A percentile compares a stretch with the other conserved stretches of the same genome.
Conservation (phyloP, 2,113 vertebrate genomes). For the Phrynocephalus versicolor region DNA sequence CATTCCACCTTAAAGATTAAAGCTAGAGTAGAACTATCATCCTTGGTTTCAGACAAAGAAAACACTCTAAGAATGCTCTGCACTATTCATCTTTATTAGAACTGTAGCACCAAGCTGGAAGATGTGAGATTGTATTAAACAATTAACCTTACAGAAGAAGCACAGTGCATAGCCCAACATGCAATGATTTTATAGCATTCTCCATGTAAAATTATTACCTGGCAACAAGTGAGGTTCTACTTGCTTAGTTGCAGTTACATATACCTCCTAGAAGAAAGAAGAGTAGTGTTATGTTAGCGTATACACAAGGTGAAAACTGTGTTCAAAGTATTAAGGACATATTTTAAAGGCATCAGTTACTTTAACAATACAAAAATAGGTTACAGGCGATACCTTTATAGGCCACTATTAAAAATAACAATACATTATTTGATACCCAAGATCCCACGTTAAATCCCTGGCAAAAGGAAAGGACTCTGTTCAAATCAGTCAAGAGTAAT, state of each 20-base stretch:
- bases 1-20: neutral
- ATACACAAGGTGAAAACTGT: conserved; percentile 1
- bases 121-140: neutral
- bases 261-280: conserved; percentile 80
- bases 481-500: neutral
- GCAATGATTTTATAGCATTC: neutral
- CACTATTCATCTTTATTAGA: neutral
- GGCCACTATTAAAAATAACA: no score
- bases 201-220: conserved; percentile 79
- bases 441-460: neutral
- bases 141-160: no score
- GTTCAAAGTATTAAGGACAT: neutral
- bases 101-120: neutral
- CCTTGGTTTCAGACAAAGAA: neutral
- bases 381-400: no score
- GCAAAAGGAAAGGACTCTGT: neutral
- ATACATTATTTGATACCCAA: neutral
- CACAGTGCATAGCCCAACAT: neutral
- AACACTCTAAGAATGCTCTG: neutral
- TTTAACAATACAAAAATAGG: no score
- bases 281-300: conserved; percentile 13
- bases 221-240: conserved; percentile 80
- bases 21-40: neutral
- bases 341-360: neutral
- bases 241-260: conserved; percentile 79